These are phyloP conservation scores for Hypomecis atomaria DNA, from an alignment of 2,888 invertebrate species.

Conservation along the genomic window DNA sequence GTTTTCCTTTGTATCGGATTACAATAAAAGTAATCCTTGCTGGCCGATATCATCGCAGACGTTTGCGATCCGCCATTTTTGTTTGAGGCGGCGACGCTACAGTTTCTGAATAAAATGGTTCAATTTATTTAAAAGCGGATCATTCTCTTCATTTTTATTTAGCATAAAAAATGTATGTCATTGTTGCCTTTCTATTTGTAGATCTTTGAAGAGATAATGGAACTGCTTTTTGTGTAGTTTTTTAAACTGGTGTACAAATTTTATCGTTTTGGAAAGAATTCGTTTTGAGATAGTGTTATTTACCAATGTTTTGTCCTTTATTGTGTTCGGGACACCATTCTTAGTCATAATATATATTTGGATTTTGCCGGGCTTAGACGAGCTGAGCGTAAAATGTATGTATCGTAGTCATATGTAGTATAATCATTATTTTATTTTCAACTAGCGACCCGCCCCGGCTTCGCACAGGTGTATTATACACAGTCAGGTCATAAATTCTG, in stretches of 20 bases:
- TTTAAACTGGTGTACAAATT: background rate
- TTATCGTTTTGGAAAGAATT: no score
- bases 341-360: no score
- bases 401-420: no score
- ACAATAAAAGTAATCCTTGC: constrained; percentile 57
- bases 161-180: constrained; percentile 7
- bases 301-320: no score
- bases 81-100: constrained; percentile 23
- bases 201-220: constrained; percentile 8
- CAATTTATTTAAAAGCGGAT: constrained; percentile 42
- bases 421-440: no score
- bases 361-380: no score
- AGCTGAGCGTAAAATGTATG: no score
- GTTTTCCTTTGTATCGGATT: constrained; percentile 58
- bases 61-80: constrained; percentile 45
- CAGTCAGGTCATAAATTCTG: no score
- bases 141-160: constrained; percentile 18
- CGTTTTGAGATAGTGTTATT: no score
- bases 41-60: constrained; percentile 48
- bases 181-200: constrained; percentile 3
- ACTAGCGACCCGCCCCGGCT: no score
- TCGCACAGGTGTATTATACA: no score
- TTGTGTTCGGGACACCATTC: no score
- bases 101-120: constrained; percentile 41
- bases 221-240: background rate